Evolutionary conservation across 2,797 vertebrate species (phyloP), one percentile per base, ranked within the genome.

Genomic region (Squalus acanthias): DNA sequence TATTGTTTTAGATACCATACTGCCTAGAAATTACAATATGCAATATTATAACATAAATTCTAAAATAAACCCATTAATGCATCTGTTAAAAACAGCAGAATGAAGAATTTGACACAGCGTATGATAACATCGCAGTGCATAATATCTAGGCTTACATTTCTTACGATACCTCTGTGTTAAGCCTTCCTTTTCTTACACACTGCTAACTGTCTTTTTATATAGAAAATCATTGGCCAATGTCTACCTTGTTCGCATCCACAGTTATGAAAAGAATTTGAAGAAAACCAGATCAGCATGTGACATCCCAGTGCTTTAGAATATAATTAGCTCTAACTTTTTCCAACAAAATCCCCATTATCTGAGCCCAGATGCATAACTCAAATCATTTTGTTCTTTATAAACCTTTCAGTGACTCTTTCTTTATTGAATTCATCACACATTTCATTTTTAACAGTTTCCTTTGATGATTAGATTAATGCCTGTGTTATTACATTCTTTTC

Each of bases 371-470:
- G 53, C 53, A 57, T 57, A 57, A 33, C 26, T 89, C 26, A 60
- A 57, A 26, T 89, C 87, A 89, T 33, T 24, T 60, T 12, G 9
- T 88, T 50, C 82, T 22, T 3, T 20, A 22, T 17, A 85, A 26
- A 93, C 17, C 91, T 93, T 93, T 46, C 7, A 10, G 65, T 93
- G 65, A 46, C 20, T 69, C 63, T 67, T 93, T 93, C 63, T 24
- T 69, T 24, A 69, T 93, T 46, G 63, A 93, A n/a, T 69, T 67
- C 5, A 67, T 10, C 22, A 93, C 15, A 39, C 46, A 22, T 93
- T 93, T 69, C 91, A 93, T 39, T 93, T 89, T 69, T 93, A 93
- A 93, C 15, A 7, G 91, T 46, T 93, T 93, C 63, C n/a, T 46
- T 67, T 93, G n/a, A 69, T 24, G 33, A 67, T 24, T 39, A 65